Conservation (phyloP, 2,113 vertebrate species). For the Ammodytes dubius region DNA sequence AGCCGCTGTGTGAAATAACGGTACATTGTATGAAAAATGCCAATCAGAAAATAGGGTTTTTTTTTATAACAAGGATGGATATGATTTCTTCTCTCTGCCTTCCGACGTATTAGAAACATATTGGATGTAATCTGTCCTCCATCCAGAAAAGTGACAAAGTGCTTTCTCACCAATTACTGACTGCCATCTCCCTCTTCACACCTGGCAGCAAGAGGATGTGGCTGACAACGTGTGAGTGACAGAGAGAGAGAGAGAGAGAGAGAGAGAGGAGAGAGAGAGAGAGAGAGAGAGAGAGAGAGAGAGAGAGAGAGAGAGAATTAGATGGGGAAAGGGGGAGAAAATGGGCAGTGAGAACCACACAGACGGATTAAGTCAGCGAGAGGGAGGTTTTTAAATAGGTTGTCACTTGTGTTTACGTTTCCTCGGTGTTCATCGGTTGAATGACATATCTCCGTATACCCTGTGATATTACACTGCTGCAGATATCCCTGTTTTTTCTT, state of each 20-base stretch:
- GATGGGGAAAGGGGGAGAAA: background rate
- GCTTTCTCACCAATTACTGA: constrained; percentile 83
- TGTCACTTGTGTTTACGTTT: constrained; percentile 65
- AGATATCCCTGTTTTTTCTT: background rate
- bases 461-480: constrained; percentile 32
- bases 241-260: constrained; percentile 23
- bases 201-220: constrained; percentile 69
- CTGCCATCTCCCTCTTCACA: constrained; percentile 81
- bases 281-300: constrained; percentile 30
- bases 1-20: background rate
- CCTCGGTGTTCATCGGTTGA: constrained; percentile 57
- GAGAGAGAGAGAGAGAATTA: background rate
- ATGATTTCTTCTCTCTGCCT: constrained; percentile 50
- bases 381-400: constrained; percentile 54
- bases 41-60: background rate
- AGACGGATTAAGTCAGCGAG: constrained; percentile 53
- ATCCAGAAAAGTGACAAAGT: constrained; percentile 78
- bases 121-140: constrained; percentile 65
- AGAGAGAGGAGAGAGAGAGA: constrained; percentile 15
- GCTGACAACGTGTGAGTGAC: constrained; percentile 48
- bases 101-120: constrained; percentile 67
- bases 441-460: constrained; percentile 25
- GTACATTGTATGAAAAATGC: background rate
- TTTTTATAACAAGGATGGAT: constrained; percentile 46
- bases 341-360: background rate